Conservation (phyloP, 2,113 vertebrate species). For the Sciurus niger region DNA sequence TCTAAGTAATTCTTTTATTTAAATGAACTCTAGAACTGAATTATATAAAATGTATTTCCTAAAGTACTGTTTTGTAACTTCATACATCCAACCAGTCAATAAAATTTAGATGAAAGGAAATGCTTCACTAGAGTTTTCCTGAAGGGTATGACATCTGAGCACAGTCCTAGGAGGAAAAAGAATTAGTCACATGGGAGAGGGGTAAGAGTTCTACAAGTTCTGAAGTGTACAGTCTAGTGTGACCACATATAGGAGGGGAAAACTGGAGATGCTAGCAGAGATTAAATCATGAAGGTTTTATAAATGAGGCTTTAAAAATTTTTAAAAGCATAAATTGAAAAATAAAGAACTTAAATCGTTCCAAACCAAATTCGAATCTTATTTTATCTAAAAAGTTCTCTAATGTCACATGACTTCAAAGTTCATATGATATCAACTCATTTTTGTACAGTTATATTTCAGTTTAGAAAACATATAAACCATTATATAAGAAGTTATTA, state of each 20-base stretch:
- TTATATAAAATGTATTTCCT: background rate
- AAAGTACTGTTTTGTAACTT: background rate
- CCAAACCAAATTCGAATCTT: background rate
- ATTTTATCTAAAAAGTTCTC: background rate
- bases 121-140: background rate
- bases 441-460: background rate
- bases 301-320: background rate
- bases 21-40: background rate
- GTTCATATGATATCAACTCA: background rate
- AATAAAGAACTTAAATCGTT: background rate
- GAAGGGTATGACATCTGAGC: background rate
- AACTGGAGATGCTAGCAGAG: background rate
- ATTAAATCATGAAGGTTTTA: background rate
- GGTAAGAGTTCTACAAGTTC: background rate
- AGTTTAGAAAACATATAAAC: background rate
- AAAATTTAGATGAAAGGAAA: background rate
- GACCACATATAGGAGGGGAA: background rate
- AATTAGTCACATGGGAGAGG: background rate
- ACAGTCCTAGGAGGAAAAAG: background rate
- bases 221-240: background rate
- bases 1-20: background rate
- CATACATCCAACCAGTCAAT: background rate
- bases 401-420: no score
- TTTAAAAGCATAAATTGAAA: background rate
- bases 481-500: background rate